These are phyloP conservation scores for Venustaconcha ellipsiformis DNA, from an alignment of 1,140 invertebrate genomes.

Conservation along the genomic window DNA sequence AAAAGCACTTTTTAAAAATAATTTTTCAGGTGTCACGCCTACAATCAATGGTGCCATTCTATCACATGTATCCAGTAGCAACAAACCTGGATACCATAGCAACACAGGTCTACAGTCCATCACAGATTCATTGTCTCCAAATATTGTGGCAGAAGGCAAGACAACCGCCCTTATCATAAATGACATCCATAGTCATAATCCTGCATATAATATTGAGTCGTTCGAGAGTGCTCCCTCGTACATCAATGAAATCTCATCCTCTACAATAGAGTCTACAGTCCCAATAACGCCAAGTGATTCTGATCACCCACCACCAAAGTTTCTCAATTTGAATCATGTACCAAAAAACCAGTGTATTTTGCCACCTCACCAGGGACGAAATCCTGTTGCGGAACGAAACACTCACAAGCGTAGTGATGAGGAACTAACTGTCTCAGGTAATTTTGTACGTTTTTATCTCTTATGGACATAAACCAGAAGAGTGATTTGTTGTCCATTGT, in stretches of 20 bases:
- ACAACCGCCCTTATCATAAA: slow-evolving; percentile 26
- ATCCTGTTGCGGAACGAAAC: slow-evolving; percentile 90
- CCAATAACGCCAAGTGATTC: slow-evolving; percentile 67
- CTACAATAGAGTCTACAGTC: slow-evolving; percentile 69
- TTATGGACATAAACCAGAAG: no score
- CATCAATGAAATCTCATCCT: slow-evolving; percentile 60
- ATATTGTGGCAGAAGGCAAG: slow-evolving; percentile 64
- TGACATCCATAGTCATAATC: slow-evolving; percentile 17
- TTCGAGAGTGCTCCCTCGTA: neutral
- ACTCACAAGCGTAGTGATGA: slow-evolving; percentile 71
- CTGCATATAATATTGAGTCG: neutral
- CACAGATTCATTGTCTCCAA: slow-evolving; percentile 69
- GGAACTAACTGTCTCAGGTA: slow-evolving; percentile 74
- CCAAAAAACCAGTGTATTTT: slow-evolving; percentile 65
- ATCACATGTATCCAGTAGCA: slow-evolving; percentile 11
- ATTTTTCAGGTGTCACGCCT: slow-evolving; percentile 71
- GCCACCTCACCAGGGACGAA: slow-evolving; percentile 88
- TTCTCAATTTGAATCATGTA: slow-evolving; percentile 49
- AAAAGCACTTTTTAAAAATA: neutral
- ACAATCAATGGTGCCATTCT: slow-evolving; percentile 66
- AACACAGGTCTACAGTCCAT: slow-evolving; percentile 48
- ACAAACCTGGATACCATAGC: slow-evolving; percentile 24
- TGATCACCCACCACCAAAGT: slow-evolving; percentile 39
- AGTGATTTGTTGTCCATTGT: no score
- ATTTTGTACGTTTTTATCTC: slow-evolving; percentile 53